These are phyloP conservation scores for Yoshiicerus persimilis DNA, from an alignment of 1,140 invertebrate species.

Conservation along the genomic window DNA sequence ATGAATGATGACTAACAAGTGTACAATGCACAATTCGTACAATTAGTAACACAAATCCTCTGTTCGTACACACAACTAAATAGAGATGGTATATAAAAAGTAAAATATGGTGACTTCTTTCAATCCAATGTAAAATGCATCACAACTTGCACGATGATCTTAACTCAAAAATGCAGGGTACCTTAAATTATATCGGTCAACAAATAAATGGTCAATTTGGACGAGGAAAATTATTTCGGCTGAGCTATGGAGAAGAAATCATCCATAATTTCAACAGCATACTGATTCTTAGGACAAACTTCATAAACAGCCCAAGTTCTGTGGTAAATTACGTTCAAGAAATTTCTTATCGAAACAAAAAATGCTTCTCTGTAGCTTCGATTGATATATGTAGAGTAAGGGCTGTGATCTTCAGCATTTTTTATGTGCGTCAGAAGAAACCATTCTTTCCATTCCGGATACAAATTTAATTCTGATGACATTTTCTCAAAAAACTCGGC, in stretches of 20 bases:
- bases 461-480: conserved; percentile 38
- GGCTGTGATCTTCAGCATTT: conserved; percentile 37
- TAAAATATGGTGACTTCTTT: too few species aligned
- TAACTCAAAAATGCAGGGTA: too few species aligned
- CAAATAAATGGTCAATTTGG: not conserved
- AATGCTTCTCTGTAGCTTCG: conserved; percentile 47
- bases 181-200: too few species aligned
- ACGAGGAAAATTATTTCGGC: conserved; percentile 35
- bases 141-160: too few species aligned
- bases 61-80: too few species aligned
- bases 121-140: too few species aligned
- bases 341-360: conserved; percentile 48
- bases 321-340: conserved; percentile 49
- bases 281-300: conserved; percentile 49
- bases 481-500: conserved; percentile 50
- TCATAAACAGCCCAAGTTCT: conserved; percentile 47
- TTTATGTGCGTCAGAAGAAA: conserved; percentile 44
- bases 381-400: conserved; percentile 42
- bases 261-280: conserved; percentile 49
- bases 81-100: too few species aligned
- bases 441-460: conserved; percentile 49
- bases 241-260: conserved; percentile 50
- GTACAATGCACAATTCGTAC: too few species aligned
- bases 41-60: too few species aligned
- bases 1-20: too few species aligned